Evolutionary conservation across 2,113 vertebrate genomes (phyloP).

Genomic region (Prionailurus viverrinus): DNA sequence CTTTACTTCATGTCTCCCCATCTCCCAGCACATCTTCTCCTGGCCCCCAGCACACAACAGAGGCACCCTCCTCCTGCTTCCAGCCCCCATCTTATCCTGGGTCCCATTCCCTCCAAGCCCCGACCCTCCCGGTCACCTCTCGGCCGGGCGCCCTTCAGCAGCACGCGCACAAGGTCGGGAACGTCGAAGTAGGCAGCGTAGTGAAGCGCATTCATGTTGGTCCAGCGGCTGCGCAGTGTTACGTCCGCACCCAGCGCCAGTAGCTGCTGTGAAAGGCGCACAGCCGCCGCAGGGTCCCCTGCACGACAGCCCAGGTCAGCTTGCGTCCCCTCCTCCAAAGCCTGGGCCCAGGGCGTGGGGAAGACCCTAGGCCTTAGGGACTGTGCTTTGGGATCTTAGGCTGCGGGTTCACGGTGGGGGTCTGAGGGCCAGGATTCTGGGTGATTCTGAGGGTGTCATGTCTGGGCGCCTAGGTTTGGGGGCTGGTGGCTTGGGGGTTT

Average conservation of each 20-base stretch:
- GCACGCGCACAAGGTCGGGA: slow-evolving; percentile 92
- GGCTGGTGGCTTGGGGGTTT: background rate
- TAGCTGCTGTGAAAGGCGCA: slow-evolving; percentile 92
- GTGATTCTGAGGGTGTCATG: background rate
- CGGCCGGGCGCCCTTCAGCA: slow-evolving; percentile 91
- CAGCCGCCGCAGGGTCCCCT: slow-evolving; percentile 93
- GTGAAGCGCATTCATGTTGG: slow-evolving; percentile 97
- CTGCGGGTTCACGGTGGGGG: background rate
- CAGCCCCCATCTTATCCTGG: background rate
- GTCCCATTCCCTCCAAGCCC: background rate
- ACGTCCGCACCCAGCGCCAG: slow-evolving; percentile 92
- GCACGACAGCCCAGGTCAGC: background rate
- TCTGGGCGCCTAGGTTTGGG: background rate
- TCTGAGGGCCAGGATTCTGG: background rate
- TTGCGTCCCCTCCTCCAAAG: background rate
- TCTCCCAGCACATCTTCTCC: background rate
- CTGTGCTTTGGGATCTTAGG: background rate
- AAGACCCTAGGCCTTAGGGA: background rate
- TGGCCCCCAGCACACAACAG: too few species aligned
- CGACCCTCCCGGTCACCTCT: slow-evolving; percentile 86
- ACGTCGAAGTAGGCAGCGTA: slow-evolving; percentile 96
- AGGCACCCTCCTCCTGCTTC: too few species aligned
- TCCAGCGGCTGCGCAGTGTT: slow-evolving; percentile 95
- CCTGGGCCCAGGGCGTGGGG: background rate
- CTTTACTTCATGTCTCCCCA: background rate